Percentiles rank a stretch among this genome's conserved stretches.
Conservation (phyloP, 1,140 invertebrate species). For the Ceratosolen solmsi region DNA sequence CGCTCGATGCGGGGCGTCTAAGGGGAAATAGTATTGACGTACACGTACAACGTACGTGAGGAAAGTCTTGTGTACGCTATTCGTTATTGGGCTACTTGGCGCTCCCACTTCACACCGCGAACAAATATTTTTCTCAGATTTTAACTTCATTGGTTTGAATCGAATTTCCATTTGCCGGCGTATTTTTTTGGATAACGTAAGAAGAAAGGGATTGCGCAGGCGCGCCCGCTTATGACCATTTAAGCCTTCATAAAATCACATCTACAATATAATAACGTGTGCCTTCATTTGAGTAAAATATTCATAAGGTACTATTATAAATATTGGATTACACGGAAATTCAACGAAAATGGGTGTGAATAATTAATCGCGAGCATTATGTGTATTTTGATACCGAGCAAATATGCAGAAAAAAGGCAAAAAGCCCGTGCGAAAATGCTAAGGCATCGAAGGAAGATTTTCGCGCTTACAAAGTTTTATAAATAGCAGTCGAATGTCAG, state of each 20-base stretch:
- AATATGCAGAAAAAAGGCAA: background rate
- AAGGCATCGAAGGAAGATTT: too few relatives aligned
- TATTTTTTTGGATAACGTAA: background rate
- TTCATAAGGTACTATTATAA: too few relatives aligned
- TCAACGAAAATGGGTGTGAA: too few relatives aligned
- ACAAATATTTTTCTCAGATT: conserved; percentile 32
- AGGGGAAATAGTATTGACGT: conserved; percentile 58
- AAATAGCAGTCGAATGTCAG: background rate
- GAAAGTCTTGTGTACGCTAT: conserved; percentile 56
- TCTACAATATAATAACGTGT: too few relatives aligned
- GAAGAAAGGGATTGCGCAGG: background rate
- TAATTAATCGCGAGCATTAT: too few relatives aligned
- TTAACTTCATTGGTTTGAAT: conserved; percentile 9
- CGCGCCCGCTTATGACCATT: background rate
- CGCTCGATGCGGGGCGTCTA: conserved; percentile 50
- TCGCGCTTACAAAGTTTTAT: background rate
- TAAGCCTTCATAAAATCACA: background rate
- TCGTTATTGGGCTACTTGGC: too few relatives aligned
- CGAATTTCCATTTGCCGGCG: background rate
- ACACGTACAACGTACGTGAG: conserved; percentile 62
- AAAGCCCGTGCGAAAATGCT: background rate
- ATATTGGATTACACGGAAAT: too few relatives aligned
- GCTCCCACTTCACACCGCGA: too few relatives aligned
- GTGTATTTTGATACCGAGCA: too few relatives aligned
- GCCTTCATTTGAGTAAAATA: too few relatives aligned